A percentile compares a stretch with the other conserved stretches of the same genome.
These are phyloP conservation scores for Halocynthia aurantium DNA, from an alignment of 23 tunicate genomes.

Conservation along the genomic window DNA sequence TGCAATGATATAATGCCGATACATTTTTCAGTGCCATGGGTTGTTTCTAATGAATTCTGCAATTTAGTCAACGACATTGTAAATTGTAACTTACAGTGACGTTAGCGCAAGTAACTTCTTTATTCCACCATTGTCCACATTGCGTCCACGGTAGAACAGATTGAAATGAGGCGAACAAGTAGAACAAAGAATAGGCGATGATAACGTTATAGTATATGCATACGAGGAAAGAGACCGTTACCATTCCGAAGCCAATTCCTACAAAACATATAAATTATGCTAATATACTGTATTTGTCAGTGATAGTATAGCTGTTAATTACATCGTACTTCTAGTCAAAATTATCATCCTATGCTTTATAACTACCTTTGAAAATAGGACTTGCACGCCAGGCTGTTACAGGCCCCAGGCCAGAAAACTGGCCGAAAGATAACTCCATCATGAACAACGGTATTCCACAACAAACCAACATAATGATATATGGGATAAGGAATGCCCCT, in stretches of 20 bases:
- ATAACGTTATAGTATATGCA: constrained; percentile 92
- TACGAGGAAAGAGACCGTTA: constrained; percentile 75
- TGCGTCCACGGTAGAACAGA: constrained; percentile 85
- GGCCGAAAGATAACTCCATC: constrained; percentile 94
- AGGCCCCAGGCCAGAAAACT: constrained; percentile 87
- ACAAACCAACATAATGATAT: constrained; percentile 85
- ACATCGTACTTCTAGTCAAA: background rate
- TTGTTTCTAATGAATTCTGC: no score
- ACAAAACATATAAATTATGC: background rate
- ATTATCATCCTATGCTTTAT: background rate
- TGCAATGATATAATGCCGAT: no score
- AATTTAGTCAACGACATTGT: no score
- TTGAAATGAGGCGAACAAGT: constrained; percentile 91
- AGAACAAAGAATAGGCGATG: constrained; percentile 89
- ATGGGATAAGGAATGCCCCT: constrained; percentile 97
- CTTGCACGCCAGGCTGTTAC: constrained; percentile 91
- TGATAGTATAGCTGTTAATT: background rate
- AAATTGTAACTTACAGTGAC: no score
- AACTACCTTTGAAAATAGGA: constrained; percentile 79
- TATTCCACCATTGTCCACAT: constrained; percentile 94
- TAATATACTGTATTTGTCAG: background rate
- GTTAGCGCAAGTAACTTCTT: constrained; percentile 35
- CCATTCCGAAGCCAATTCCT: constrained; percentile 98
- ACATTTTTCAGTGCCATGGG: background rate
- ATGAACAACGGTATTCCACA: constrained; percentile 95